phyloP scores from a whole-genome alignment of 2,888 invertebrate species.

The Diloba caeruleocephala region DNA sequence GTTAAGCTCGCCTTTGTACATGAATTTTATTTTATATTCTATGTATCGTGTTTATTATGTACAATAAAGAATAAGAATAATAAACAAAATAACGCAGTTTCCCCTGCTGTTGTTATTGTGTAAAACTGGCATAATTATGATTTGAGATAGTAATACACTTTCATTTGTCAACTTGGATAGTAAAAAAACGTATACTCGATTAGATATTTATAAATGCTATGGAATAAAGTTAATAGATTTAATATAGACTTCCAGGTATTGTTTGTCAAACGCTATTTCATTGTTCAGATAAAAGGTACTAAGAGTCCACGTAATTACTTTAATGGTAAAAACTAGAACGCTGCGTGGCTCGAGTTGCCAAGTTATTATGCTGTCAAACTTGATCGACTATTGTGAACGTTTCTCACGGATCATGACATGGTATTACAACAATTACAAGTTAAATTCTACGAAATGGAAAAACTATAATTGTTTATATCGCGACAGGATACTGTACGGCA shows the following conservation, averaged over 20 bases:
- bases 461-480: neutral
- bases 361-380: slow-evolving; percentile 21
- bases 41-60: too few species aligned
- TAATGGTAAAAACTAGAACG: slow-evolving; percentile 19
- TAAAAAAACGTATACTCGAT: too few species aligned
- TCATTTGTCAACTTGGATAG: too few species aligned
- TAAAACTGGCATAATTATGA: too few species aligned
- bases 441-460: slow-evolving; percentile 19
- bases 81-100: too few species aligned
- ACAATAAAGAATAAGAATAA: too few species aligned
- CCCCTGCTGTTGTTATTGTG: too few species aligned
- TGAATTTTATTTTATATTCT: too few species aligned
- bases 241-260: neutral
- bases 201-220: too few species aligned
- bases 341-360: slow-evolving; percentile 24
- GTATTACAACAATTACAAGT: slow-evolving; percentile 22
- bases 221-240: neutral
- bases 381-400: slow-evolving; percentile 11
- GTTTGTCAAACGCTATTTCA: slow-evolving; percentile 9
- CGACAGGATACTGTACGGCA: neutral
- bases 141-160: too few species aligned
- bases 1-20: too few species aligned
- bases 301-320: slow-evolving; percentile 16
- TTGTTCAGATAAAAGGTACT: slow-evolving; percentile 14
- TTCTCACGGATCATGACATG: slow-evolving; percentile 23